Evolutionary conservation across 2,888 invertebrate species (phyloP).

Genomic region (Tenthredo livida): DNA sequence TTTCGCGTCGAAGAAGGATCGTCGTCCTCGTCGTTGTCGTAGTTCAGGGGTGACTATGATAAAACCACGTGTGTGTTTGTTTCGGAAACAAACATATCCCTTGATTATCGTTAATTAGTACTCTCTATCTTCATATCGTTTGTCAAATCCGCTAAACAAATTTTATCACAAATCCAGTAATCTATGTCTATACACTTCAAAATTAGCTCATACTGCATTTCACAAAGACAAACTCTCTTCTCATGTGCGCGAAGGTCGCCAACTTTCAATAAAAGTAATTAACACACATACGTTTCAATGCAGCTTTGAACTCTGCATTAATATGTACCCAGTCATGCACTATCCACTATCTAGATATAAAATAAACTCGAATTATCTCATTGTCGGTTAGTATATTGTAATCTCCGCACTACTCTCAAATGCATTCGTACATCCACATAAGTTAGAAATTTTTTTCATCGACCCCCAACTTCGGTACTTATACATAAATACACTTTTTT

Average conservation of each 20-base stretch:
- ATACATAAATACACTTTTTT: not conserved
- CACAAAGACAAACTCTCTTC: not conserved
- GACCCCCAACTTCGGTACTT: not conserved
- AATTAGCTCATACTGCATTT: not conserved
- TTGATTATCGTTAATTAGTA: not conserved
- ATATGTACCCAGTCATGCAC: not conserved
- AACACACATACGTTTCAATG: not conserved
- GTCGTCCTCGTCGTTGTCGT: not conserved
- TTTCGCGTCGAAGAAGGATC: conserved; percentile 41
- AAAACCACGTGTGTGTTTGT: not conserved
- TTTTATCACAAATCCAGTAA: not conserved
- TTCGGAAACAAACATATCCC: not conserved
- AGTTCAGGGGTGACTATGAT: not conserved
- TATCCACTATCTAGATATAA: not conserved
- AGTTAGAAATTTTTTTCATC: not conserved
- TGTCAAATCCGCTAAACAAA: not conserved
- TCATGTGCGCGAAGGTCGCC: not conserved
- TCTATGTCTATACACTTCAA: not conserved
- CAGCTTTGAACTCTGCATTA: not conserved
- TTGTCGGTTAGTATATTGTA: not conserved
- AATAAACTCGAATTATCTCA: not conserved
- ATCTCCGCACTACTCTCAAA: not conserved
- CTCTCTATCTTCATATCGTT: not conserved
- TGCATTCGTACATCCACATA: not conserved
- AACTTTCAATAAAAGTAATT: conserved; percentile 2